Conservation (phyloP, 2,113 vertebrate genomes). For the Meriones unguiculatus region DNA sequence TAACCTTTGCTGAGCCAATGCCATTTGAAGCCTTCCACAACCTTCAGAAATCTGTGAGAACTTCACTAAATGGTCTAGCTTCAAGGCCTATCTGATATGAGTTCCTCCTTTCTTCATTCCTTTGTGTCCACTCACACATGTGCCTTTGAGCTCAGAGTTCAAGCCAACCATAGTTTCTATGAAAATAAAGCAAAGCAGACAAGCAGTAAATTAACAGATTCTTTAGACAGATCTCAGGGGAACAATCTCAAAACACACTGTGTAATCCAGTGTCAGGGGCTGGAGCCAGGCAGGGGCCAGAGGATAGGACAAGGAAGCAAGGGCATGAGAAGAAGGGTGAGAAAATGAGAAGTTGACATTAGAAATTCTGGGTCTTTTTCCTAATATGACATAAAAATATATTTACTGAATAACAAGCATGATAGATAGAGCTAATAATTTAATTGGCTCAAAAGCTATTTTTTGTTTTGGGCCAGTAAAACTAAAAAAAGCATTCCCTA, state of each 20-base stretch:
- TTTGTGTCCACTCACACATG: background rate
- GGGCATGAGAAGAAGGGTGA: background rate
- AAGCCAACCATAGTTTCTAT: background rate
- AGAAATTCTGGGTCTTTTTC: slow-evolving; percentile 28
- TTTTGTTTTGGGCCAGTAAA: background rate
- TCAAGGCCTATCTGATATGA: too few relatives aligned
- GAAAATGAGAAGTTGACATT: background rate
- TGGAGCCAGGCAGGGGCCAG: too few relatives aligned
- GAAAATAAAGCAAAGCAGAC: background rate
- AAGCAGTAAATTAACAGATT: background rate
- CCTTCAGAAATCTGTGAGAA: background rate
- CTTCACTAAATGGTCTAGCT: background rate
- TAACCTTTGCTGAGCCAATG: background rate
- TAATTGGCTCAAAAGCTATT: background rate
- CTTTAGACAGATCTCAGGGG: background rate
- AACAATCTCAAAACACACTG: background rate
- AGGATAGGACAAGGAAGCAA: background rate
- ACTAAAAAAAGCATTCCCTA: background rate
- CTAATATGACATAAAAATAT: slow-evolving; percentile 22
- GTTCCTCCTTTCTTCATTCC: background rate
- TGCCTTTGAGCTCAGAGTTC: background rate
- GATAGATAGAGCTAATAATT: background rate
- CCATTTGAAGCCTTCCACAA: background rate
- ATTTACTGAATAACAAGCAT: background rate
- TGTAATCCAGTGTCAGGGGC: background rate